Evolutionary conservation across 2,797 vertebrate species (phyloP).

Genomic region (Cuniculus paca): DNA sequence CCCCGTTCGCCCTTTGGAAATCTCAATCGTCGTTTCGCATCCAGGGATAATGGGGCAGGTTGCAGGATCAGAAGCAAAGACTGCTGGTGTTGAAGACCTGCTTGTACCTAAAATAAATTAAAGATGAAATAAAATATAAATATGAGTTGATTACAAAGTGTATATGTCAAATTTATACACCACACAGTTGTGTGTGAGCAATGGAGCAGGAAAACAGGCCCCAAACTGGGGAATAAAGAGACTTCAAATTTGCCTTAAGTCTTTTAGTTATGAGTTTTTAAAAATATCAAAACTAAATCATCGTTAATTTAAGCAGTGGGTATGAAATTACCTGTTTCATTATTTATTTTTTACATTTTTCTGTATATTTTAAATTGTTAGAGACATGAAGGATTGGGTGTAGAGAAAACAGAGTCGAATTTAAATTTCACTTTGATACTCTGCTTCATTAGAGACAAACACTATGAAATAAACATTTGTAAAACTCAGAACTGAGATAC

Average conservation of each 20-base stretch:
- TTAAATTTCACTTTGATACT: background rate
- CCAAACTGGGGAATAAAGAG: background rate
- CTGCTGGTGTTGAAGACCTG: constrained; percentile 95
- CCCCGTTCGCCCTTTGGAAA: constrained; percentile 97
- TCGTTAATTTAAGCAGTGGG: background rate
- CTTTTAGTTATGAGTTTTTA: background rate
- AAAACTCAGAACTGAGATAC: background rate
- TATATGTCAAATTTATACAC: background rate
- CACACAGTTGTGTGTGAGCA: background rate
- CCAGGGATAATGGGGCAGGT: constrained; percentile 98
- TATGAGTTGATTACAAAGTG: background rate
- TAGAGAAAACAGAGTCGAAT: background rate
- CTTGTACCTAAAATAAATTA: constrained; percentile 89
- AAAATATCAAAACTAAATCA: constrained; percentile 1
- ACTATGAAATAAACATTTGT: background rate
- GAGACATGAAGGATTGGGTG: background rate
- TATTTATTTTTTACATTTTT: background rate
- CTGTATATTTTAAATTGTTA: background rate
- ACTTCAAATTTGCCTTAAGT: background rate
- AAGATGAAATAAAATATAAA: constrained; percentile 35
- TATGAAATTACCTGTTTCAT: background rate
- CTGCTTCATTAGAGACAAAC: background rate
- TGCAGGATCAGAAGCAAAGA: constrained; percentile 93
- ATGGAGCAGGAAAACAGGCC: background rate
- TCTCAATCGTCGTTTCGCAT: constrained; percentile 98